Percentiles rank a stretch among this genome's conserved stretches.
phyloP scores from a whole-genome alignment of 2,888 invertebrate species.

The Agonum fuliginosum region DNA sequence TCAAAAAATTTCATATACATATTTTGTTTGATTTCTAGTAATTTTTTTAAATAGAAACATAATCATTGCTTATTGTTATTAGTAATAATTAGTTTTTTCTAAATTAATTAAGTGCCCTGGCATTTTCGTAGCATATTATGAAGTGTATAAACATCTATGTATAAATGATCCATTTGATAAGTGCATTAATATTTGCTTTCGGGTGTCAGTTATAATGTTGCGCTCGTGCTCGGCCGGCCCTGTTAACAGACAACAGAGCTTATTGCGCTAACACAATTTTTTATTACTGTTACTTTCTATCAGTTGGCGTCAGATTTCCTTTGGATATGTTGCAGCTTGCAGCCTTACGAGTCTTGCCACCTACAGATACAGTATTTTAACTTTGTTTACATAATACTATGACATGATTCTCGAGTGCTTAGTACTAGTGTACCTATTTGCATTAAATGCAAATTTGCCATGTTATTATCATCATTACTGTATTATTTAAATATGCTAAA shows the following conservation, averaged over 20 bases:
- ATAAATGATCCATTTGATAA: conserved; percentile 29
- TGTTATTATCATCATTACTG: conserved; percentile 35
- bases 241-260: conserved; percentile 25
- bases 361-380: conserved; percentile 38
- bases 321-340: conserved; percentile 19
- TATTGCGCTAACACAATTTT: conserved; percentile 45
- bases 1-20: too few relatives aligned
- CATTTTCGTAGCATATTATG: conserved; percentile 8
- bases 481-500: conserved; percentile 22
- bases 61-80: too few relatives aligned
- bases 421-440: conserved; percentile 16
- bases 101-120: too few relatives aligned
- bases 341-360: too few relatives aligned
- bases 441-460: conserved; percentile 27
- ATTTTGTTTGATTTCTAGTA: too few relatives aligned
- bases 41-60: too few relatives aligned
- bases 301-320: conserved; percentile 44
- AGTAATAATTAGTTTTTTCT: too few relatives aligned
- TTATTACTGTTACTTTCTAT: conserved; percentile 44
- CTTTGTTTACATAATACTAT: conserved; percentile 38
- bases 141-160: conserved; percentile 12
- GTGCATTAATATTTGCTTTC: conserved; percentile 33
- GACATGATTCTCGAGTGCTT: conserved; percentile 3
- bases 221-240: neutral
- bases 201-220: conserved; percentile 37